A percentile compares a stretch with the other conserved stretches of the same genome.
Conservation (phyloP, 2,797 vertebrate species). For the Alectoris magna region DNA sequence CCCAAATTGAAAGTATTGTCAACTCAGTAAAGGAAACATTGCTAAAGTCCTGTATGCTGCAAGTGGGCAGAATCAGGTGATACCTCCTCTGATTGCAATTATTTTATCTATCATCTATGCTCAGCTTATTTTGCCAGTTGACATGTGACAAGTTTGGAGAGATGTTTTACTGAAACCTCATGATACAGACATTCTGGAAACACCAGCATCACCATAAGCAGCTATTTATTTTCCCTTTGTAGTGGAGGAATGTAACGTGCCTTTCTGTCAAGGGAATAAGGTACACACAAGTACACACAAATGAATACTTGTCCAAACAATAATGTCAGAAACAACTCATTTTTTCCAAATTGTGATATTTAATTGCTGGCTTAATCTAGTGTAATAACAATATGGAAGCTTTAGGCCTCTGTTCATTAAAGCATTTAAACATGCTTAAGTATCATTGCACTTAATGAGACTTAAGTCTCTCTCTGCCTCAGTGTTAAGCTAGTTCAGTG, state of each 20-base stretch:
- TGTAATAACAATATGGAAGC: background rate
- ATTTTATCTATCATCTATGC: background rate
- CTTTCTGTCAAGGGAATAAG: background rate
- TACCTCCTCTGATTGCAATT: background rate
- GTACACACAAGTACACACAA: background rate
- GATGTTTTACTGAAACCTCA: background rate
- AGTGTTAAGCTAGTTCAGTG: background rate
- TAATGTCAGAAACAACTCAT: background rate
- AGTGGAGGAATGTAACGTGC: background rate
- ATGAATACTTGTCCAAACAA: background rate
- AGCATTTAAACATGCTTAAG: background rate
- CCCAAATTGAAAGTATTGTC: background rate
- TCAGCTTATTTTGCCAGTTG: background rate
- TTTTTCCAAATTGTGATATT: background rate
- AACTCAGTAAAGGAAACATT: background rate
- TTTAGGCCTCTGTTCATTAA: background rate
- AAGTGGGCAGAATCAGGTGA: background rate
- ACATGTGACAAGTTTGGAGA: background rate
- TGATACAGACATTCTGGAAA: constrained; percentile 19
- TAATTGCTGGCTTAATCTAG: background rate
- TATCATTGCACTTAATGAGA: background rate
- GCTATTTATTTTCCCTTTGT: constrained; percentile 8
- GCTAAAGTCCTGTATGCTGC: background rate
- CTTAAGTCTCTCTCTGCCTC: background rate
- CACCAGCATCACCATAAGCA: background rate